Evolutionary conservation across 2,797 vertebrate species (phyloP).

Genomic region (Micromesistius poutassou): DNA sequence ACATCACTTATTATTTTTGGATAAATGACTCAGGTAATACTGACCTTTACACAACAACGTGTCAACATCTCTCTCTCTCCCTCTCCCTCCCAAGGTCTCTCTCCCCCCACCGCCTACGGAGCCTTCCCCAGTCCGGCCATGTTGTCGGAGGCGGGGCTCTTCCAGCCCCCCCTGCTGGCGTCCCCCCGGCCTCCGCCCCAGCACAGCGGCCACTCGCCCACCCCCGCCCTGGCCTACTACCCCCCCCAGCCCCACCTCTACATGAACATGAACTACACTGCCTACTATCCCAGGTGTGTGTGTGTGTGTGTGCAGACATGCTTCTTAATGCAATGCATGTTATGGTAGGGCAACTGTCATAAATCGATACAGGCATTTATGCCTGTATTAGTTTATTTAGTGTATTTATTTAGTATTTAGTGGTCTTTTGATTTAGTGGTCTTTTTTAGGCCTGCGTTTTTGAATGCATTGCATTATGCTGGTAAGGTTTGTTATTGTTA

Average conservation of each 20-base stretch:
- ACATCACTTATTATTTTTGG: background rate
- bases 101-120: constrained; percentile 84
- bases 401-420: too few species aligned
- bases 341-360: background rate
- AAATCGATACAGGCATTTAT: background rate
- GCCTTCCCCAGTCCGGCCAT: constrained; percentile 84
- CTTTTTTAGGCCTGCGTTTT: background rate
- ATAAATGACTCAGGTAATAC: too few species aligned
- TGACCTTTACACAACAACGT: too few species aligned
- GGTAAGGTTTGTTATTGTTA: too few species aligned
- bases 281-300: constrained; percentile 88
- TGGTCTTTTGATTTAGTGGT: too few species aligned
- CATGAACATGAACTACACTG: constrained; percentile 98
- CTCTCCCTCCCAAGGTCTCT: constrained; percentile 77
- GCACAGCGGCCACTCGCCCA: constrained; percentile 68
- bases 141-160: constrained; percentile 87
- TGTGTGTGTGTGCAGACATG: background rate
- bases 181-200: constrained; percentile 78
- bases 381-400: too few species aligned
- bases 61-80: too few species aligned
- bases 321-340: background rate
- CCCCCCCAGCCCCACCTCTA: constrained; percentile 90
- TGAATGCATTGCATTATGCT: background rate
- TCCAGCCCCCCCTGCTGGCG: constrained; percentile 87
- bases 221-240: constrained; percentile 86